Conservation (phyloP, 1,140 invertebrate genomes). For the Drosophila mojavensis region DNA sequence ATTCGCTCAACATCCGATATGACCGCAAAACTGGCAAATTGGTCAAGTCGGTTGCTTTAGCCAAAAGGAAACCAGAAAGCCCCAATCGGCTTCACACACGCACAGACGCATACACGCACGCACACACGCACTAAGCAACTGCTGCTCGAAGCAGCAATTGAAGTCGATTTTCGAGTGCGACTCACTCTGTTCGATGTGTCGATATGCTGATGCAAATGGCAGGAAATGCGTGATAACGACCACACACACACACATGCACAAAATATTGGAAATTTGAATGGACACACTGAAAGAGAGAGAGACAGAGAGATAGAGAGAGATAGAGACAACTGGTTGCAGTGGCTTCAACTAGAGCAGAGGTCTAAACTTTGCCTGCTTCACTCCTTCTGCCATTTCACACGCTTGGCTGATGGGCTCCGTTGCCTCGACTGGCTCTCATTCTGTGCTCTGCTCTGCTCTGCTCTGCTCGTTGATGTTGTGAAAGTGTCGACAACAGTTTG, state of each 20-base stretch:
- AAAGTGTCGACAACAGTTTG: conserved; percentile 75
- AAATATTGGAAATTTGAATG: conserved; percentile 77
- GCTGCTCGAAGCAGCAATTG: not conserved
- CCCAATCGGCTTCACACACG: conserved; percentile 17
- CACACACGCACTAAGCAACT: not conserved
- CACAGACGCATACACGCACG: not conserved
- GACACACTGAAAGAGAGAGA: conserved; percentile 14
- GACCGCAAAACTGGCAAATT: conserved; percentile 74
- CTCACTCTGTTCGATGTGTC: conserved; percentile 33
- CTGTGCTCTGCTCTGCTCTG: not conserved
- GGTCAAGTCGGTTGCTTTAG: conserved; percentile 60
- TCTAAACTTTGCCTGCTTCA: not conserved
- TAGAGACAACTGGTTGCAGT: not conserved
- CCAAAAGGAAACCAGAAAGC: conserved; percentile 21
- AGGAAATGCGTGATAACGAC: conserved; percentile 81
- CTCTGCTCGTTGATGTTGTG: conserved; percentile 53
- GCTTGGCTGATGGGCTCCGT: conserved; percentile 14
- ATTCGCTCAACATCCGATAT: conserved; percentile 59
- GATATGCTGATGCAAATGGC: conserved; percentile 68
- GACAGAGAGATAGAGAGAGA: not conserved
- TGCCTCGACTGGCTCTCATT: conserved; percentile 13
- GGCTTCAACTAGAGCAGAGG: not conserved
- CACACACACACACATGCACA: conserved; percentile 33
- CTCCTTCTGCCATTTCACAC: not conserved
- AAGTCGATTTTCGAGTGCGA: conserved; percentile 1